Percentiles rank a stretch among this genome's conserved stretches.
Evolutionary conservation across 2,888 invertebrate genomes (phyloP).

Genomic region (Cotesia congregata): DNA sequence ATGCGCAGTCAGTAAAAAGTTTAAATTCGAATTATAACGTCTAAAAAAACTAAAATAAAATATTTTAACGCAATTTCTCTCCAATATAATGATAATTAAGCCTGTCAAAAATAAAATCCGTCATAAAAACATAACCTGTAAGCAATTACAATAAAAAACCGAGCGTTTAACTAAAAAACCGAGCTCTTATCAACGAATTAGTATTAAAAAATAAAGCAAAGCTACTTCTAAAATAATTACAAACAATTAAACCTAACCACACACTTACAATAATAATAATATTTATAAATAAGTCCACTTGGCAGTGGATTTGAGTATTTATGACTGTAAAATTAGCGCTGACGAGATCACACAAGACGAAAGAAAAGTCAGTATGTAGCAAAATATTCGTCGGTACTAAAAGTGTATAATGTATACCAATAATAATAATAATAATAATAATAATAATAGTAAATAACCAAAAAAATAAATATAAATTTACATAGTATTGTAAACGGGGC

Average conservation of each 20-base stretch:
- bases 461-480: constrained; percentile 69
- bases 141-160: background rate
- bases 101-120: too few species aligned
- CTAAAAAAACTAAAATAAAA: too few species aligned
- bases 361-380: background rate
- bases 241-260: constrained; percentile 23
- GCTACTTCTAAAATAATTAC: background rate
- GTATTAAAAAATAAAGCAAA: background rate
- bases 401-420: constrained; percentile 4
- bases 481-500: constrained; percentile 92
- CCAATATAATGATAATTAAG: too few species aligned
- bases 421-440: background rate
- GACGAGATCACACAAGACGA: constrained; percentile 54
- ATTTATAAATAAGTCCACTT: background rate
- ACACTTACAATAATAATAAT: constrained; percentile 16
- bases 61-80: too few species aligned
- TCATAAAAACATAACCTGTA: background rate
- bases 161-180: background rate
- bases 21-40: too few species aligned
- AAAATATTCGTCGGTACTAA: constrained; percentile 29
- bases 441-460: background rate
- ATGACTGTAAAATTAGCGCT: constrained; percentile 51
- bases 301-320: constrained; percentile 32
- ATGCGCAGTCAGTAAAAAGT: too few species aligned
- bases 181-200: background rate